Percentiles rank a stretch among this genome's conserved stretches.
Evolutionary conservation across 2,797 vertebrate genomes (phyloP).

Genomic region (Cetoscarus ocellatus): DNA sequence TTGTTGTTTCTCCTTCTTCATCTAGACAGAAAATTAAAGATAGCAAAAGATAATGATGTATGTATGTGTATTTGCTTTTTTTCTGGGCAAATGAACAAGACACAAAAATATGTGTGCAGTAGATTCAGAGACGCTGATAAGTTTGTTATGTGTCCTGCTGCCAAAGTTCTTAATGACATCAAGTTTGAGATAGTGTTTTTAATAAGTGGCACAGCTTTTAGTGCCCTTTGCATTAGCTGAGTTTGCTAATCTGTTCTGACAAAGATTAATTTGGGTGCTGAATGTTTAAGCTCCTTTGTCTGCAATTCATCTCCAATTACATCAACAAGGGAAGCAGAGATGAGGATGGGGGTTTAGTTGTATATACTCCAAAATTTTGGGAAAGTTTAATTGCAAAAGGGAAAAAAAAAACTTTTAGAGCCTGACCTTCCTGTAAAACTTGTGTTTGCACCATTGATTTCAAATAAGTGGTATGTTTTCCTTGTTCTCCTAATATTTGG

Average conservation of each 20-base stretch:
- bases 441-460: conserved; percentile 11
- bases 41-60: neutral
- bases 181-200: neutral
- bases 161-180: conserved; percentile 1
- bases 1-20: neutral
- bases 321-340: conserved; percentile 5
- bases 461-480: neutral
- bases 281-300: conserved; percentile 29
- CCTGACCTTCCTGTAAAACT: neutral
- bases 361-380: conserved; percentile 9
- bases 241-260: conserved; percentile 10
- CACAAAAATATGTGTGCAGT: neutral
- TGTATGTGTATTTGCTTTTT: neutral
- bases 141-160: conserved; percentile 3
- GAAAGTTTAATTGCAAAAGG: neutral
- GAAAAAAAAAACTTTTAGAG: neutral
- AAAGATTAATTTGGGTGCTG: conserved; percentile 1
- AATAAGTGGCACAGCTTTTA: neutral
- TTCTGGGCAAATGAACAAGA: neutral
- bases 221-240: neutral
- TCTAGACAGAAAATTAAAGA: conserved; percentile 2
- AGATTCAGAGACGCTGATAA: conserved; percentile 7
- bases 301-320: conserved; percentile 30
- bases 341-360: conserved; percentile 24
- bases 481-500: conserved; percentile 17